These are phyloP conservation scores for Alcis repandata DNA, from an alignment of 2,888 invertebrate species.

Conservation along the genomic window DNA sequence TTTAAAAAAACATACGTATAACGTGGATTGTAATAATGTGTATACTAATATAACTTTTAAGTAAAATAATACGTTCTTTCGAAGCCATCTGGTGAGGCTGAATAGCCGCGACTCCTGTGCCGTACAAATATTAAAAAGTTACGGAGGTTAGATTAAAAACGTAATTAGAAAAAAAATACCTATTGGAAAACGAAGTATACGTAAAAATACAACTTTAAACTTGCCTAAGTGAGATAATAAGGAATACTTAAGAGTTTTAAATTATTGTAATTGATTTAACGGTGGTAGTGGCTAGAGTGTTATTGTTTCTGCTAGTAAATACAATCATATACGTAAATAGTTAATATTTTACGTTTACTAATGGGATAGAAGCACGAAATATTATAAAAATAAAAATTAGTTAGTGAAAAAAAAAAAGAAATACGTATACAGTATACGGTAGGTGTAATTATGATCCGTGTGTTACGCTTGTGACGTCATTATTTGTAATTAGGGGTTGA, in stretches of 20 bases:
- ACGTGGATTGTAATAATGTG: constrained; percentile 86
- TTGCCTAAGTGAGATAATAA: constrained; percentile 87
- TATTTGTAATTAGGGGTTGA: constrained; percentile 34
- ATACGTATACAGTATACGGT: constrained; percentile 86
- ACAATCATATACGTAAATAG: constrained; percentile 78
- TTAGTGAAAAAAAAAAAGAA: constrained; percentile 74
- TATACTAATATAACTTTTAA: constrained; percentile 83
- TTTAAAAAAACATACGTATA: constrained; percentile 83
- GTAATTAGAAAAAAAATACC: constrained; percentile 76
- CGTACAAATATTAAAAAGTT: constrained; percentile 65
- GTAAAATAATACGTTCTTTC: constrained; percentile 68
- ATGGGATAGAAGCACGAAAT: constrained; percentile 66
- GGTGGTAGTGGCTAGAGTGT: constrained; percentile 83
- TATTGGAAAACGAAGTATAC: constrained; percentile 86
- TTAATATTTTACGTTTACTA: constrained; percentile 68
- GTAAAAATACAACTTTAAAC: constrained; percentile 85
- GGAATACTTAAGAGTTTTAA: constrained; percentile 83
- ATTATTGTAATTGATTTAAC: constrained; percentile 83
- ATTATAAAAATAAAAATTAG: constrained; percentile 71
- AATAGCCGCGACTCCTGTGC: constrained; percentile 52
- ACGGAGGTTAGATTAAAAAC: constrained; percentile 78
- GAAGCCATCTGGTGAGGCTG: constrained; percentile 51
- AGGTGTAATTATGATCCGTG: constrained; percentile 74
- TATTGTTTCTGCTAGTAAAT: constrained; percentile 81
- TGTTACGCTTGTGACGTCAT: constrained; percentile 56